Conservation (phyloP, 2,888 invertebrate species). For the Drosophila hamatofila region DNA sequence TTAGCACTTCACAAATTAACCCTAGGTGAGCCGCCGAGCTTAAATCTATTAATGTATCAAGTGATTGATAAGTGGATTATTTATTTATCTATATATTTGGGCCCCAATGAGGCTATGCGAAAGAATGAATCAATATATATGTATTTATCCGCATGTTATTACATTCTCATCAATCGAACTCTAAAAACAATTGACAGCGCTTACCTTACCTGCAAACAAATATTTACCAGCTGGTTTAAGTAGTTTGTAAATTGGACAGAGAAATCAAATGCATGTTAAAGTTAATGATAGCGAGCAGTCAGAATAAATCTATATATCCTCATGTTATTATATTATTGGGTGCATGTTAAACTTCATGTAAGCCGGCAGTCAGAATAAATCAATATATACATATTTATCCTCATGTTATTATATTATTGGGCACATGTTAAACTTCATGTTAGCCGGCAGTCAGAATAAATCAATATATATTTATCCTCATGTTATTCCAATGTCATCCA, state of each 20-base stretch:
- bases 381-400: background rate
- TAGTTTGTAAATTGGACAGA: background rate
- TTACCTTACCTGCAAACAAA: background rate
- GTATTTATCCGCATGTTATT: background rate
- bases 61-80: constrained; percentile 19
- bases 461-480: background rate
- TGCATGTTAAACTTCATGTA: constrained; percentile 10
- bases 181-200: too few species aligned
- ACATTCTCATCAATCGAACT: too few species aligned
- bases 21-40: constrained; percentile 52
- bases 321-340: too few species aligned
- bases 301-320: too few species aligned
- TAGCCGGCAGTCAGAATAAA: background rate
- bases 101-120: background rate
- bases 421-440: constrained; percentile 10
- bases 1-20: constrained; percentile 48
- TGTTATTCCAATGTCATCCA: background rate
- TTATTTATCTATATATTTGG: background rate
- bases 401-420: background rate
- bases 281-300: too few species aligned
- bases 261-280: too few species aligned
- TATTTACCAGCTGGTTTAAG: constrained; percentile 8
- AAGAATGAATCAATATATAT: background rate
- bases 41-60: constrained; percentile 42
- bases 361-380: background rate